Percentiles rank a stretch among this genome's conserved stretches.
phyloP scores from a whole-genome alignment of 2,113 vertebrate species.

The Mesitornis unicolor region DNA sequence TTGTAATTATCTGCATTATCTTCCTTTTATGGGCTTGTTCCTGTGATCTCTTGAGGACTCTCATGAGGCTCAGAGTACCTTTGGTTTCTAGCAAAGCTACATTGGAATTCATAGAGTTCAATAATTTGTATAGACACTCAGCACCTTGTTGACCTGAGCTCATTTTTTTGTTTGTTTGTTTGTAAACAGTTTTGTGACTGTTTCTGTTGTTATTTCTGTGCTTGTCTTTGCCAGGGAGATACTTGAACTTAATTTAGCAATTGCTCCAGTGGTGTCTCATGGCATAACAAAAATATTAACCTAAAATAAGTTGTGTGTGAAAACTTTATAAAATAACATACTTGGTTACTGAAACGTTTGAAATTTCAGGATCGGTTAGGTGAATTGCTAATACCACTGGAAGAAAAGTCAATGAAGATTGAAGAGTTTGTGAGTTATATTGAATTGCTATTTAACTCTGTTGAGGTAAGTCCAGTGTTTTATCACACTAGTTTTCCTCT shows the following conservation, averaged over 20 bases:
- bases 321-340: background rate
- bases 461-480: slow-evolving; percentile 83
- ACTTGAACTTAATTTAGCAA: background rate
- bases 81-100: background rate
- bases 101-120: background rate
- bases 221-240: background rate
- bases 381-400: slow-evolving; percentile 84
- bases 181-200: background rate
- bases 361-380: slow-evolving; percentile 81
- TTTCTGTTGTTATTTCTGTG: slow-evolving; percentile 11
- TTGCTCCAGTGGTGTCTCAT: background rate
- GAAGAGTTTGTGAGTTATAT: slow-evolving; percentile 90
- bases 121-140: background rate
- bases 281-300: background rate
- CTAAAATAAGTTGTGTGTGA: background rate
- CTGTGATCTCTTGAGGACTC: background rate
- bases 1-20: background rate
- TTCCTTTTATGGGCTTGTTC: background rate
- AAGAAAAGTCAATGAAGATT: slow-evolving; percentile 88
- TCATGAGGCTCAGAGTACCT: background rate
- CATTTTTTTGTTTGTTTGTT: background rate
- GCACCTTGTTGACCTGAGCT: background rate
- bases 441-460: slow-evolving; percentile 89
- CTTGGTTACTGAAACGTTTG: background rate
- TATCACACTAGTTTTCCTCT: background rate